phyloP scores from a whole-genome alignment of 2,797 vertebrate species.

The Melanotaenia trifasciata region DNA sequence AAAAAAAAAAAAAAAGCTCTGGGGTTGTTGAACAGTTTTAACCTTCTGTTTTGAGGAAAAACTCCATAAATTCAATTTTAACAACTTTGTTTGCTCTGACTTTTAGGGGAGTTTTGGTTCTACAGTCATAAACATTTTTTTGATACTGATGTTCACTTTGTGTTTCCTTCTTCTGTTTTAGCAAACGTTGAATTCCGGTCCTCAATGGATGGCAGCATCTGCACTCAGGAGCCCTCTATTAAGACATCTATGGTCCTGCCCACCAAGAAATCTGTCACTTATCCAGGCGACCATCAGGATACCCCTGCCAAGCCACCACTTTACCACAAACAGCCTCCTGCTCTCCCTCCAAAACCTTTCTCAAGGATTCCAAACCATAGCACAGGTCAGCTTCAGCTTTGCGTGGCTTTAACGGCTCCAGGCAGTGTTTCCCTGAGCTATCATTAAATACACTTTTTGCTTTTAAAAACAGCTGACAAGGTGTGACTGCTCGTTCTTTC shows the following conservation, averaged over 20 bases:
- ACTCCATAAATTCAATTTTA: constrained; percentile 5
- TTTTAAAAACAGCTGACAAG: constrained; percentile 16
- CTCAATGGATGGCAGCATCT: constrained; percentile 88
- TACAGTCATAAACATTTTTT: constrained; percentile 12
- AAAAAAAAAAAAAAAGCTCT: constrained; percentile 40
- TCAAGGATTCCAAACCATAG: constrained; percentile 94
- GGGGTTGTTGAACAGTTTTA: constrained; percentile 20
- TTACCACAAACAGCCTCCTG: constrained; percentile 97
- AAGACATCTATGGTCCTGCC: constrained; percentile 92
- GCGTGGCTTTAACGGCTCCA: background rate
- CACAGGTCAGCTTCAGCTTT: constrained; percentile 74
- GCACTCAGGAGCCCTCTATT: constrained; percentile 90
- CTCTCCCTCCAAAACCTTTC: constrained; percentile 97
- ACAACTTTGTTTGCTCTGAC: constrained; percentile 13
- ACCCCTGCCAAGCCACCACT: constrained; percentile 90
- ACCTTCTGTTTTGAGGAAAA: constrained; percentile 20
- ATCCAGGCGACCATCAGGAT: constrained; percentile 92
- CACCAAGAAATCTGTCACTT: constrained; percentile 91
- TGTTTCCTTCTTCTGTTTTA: constrained; percentile 65
- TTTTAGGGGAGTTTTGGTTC: background rate
- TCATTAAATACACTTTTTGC: background rate
- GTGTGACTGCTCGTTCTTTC: constrained; percentile 17
- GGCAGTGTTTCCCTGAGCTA: background rate
- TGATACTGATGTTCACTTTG: background rate
- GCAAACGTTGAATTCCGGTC: constrained; percentile 92